Evolutionary conservation across 2,113 vertebrate genomes (phyloP), one percentile per base, ranked within the genome.

Genomic region (Pseudopodoces humilis): DNA sequence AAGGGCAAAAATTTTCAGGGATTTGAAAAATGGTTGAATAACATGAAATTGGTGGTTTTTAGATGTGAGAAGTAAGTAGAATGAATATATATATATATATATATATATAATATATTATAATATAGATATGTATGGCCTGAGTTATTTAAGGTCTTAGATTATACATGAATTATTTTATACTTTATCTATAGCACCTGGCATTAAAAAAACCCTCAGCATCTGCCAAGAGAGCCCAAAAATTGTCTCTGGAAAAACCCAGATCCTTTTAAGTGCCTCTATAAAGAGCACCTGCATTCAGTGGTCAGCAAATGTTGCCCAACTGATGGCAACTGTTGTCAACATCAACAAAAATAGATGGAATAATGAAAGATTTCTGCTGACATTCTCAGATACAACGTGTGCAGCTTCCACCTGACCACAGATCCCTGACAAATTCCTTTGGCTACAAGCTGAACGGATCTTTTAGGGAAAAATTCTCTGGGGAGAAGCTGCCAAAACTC

Each of bases 321-420:
- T 82, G 87, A 53, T 72, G 83, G 89, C 58, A 82, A 53, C 86
- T 46, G 67, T 58, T 92, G 86, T 75, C 84, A 82, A 53, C 49
- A 55, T 82, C 85, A 84, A 94, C 63, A 81, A 56, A 88, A 95
- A 46, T 28, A 89, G 53, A 78, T 35, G 44, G 77, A 92, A 91
- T 92, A 95, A 69, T 65, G 50, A 69, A 92, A 91, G n/a, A 65
- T 82, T 94, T 76, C 46, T 75, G 43, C 65, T 86, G 81, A 47
- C 55, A 75, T 49, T 84, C 77, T 56, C 65, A 78, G 65, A 43
- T 27, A 35, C 21, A 64, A 75, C 35, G 55, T 52, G 41, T 49
- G 41, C 80, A 60, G 69, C 37, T 19, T 71, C 70, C 65, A 52
- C 64, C 35, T 92, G 44, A 68, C 22, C 39, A 64, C 25, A 25